Evolutionary conservation across 2,888 invertebrate species (phyloP), one percentile per base, ranked within the genome.

Genomic region (Xanthorhoe designata): DNA sequence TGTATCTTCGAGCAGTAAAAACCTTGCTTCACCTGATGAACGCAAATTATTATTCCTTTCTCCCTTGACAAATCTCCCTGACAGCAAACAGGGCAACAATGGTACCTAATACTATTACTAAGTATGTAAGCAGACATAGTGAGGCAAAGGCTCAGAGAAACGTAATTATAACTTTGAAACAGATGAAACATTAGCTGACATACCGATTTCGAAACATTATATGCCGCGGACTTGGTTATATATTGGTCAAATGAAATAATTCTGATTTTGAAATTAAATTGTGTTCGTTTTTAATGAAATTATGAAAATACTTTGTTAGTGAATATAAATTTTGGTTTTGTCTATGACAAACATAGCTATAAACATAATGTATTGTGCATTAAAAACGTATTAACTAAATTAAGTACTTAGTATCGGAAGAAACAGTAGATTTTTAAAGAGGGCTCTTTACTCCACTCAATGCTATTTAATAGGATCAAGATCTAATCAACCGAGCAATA

Each of bases 91-190:
- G 24, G 24, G 51, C 32, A 61, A 62, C 66, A 67, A 67, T 65
- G 51, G 50, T 49, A 47, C 32, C 45, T 52, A 62, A 65, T 66
- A 60, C 57, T 56, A 68, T 63, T 60, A 69, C 50, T 53, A 58
- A 47, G 61, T 57, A 49, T 62, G 64, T 65, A 55, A 57, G 61
- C 51, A 18, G 42, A 52, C 59, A 58, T 55, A 47, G 62, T 63
- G 63, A 59, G 55, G 69, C 69, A 70, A 69, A 68, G 64, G 66
- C 61, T 72, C 55, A 70, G 73, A 70, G 73, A 70, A 69, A 70
- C 68, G 64, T 68, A 70, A 72, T 74, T 74, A 74, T 72, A 72
- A 74, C 70, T 72, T 74, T 66, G 69, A 58, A 66, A 69, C 61
- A 69, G 62, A 62, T 66, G 69, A 63, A 73, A 70, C 73, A 69